Evolutionary conservation across 2,888 invertebrate genomes (phyloP).

Genomic region (Caenorhabditis sp.): DNA sequence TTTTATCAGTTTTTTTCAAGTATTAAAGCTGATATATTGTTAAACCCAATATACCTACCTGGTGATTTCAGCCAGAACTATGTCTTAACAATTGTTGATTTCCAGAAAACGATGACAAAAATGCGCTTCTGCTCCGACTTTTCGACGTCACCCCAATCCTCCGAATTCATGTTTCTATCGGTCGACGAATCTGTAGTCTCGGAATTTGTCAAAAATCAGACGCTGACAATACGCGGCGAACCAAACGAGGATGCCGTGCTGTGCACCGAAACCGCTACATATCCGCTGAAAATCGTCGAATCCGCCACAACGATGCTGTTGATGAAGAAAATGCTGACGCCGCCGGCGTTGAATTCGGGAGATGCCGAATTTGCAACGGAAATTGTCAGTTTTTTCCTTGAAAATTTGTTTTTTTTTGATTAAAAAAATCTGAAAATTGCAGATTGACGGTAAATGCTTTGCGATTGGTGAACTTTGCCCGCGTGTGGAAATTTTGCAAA

Average conservation of each 20-base stretch:
- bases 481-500: constrained; percentile 18
- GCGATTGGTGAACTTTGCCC: constrained; percentile 30
- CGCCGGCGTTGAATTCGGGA: constrained; percentile 12
- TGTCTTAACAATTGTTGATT: not conserved
- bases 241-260: constrained; percentile 25
- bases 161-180: constrained; percentile 30
- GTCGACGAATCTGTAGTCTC: constrained; percentile 27
- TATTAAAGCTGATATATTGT: too few species aligned
- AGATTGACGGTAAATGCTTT: constrained; percentile 32
- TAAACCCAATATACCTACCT: too few species aligned
- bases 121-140: constrained; percentile 15
- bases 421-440: not conserved
- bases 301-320: constrained; percentile 29
- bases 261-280: constrained; percentile 24
- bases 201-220: constrained; percentile 15
- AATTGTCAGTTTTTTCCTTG: constrained; percentile 7
- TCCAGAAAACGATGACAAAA: constrained; percentile 39
- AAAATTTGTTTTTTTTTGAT: not conserved
- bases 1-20: too few species aligned
- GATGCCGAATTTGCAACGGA: constrained; percentile 14
- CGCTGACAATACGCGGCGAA: constrained; percentile 31
- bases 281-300: constrained; percentile 36
- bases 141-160: not conserved
- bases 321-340: constrained; percentile 12
- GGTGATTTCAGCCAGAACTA: not conserved